Conservation (phyloP, 2,113 vertebrate genomes). For the Lutjanus erythropterus region DNA sequence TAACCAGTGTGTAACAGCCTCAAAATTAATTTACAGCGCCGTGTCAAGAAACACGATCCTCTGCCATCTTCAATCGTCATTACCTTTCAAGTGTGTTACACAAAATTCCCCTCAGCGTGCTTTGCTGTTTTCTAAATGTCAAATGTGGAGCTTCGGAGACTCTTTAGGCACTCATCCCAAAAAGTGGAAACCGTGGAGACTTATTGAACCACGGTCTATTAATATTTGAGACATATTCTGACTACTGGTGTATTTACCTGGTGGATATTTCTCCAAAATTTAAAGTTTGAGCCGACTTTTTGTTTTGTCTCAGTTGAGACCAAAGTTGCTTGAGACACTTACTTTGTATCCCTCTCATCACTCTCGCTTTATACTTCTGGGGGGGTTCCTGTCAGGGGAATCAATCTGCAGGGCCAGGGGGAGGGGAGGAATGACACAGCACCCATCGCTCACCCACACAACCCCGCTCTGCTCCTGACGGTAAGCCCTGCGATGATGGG, state of each 20-base stretch:
- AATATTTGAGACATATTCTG: background rate
- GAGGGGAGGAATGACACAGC: constrained; percentile 40
- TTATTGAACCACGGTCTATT: background rate
- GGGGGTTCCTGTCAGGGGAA: constrained; percentile 26
- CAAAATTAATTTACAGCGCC: constrained; percentile 1
- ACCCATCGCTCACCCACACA: constrained; percentile 45
- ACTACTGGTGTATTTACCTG: background rate
- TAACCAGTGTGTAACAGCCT: constrained; percentile 11
- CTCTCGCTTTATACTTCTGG: constrained; percentile 8
- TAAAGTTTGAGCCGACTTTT: constrained; percentile 12
- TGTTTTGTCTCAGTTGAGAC: constrained; percentile 10
- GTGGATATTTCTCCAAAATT: background rate
- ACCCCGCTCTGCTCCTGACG: constrained; percentile 36
- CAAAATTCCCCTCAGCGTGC: background rate
- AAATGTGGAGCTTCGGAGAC: background rate
- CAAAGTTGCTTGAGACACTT: constrained; percentile 14
- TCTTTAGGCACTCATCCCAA: background rate
- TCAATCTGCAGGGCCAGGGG: constrained; percentile 65
- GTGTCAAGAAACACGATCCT: background rate
- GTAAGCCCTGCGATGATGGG: constrained; percentile 61
- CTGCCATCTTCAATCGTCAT: background rate
- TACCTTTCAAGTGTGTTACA: background rate
- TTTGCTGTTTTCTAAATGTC: constrained; percentile 24
- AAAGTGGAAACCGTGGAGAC: background rate
- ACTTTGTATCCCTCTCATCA: constrained; percentile 24